These are phyloP conservation scores for Lochmaea crataegi DNA, from an alignment of 2,888 invertebrate species.

Conservation along the genomic window DNA sequence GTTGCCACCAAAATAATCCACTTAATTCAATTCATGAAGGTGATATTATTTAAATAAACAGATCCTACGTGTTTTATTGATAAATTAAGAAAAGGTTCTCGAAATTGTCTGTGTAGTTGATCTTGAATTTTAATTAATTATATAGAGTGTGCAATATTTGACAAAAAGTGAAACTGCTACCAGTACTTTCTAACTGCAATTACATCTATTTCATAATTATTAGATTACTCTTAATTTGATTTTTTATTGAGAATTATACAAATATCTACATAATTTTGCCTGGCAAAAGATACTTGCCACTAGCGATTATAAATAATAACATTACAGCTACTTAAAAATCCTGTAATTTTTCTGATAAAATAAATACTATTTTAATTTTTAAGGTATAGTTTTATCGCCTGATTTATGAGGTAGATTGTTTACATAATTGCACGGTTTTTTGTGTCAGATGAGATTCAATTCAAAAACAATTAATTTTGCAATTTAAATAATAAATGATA, in stretches of 20 bases:
- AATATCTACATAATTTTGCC: neutral
- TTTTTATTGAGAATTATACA: neutral
- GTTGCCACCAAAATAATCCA: neutral
- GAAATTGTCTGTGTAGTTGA: constrained; percentile 25
- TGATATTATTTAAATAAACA: constrained; percentile 24
- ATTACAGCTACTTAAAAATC: neutral
- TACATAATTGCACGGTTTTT: neutral
- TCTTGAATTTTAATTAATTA: constrained; percentile 26
- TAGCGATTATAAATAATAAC: neutral
- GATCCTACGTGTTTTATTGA: constrained; percentile 15
- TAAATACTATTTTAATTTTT: too few relatives aligned
- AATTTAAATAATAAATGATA: too few relatives aligned
- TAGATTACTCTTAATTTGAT: constrained; percentile 16
- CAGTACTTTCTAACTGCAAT: constrained; percentile 26
- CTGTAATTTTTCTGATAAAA: neutral
- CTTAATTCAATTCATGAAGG: neutral
- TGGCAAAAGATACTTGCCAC: too few relatives aligned
- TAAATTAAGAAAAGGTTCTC: constrained; percentile 24
- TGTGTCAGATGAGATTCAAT: too few relatives aligned
- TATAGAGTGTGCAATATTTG: constrained; percentile 10
- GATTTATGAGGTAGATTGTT: neutral
- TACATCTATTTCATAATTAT: constrained; percentile 29
- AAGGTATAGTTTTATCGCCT: neutral
- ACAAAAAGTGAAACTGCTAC: constrained; percentile 33
- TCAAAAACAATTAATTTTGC: too few relatives aligned